phyloP scores from a whole-genome alignment of 2,888 invertebrate genomes.

The Pocota personata region DNA sequence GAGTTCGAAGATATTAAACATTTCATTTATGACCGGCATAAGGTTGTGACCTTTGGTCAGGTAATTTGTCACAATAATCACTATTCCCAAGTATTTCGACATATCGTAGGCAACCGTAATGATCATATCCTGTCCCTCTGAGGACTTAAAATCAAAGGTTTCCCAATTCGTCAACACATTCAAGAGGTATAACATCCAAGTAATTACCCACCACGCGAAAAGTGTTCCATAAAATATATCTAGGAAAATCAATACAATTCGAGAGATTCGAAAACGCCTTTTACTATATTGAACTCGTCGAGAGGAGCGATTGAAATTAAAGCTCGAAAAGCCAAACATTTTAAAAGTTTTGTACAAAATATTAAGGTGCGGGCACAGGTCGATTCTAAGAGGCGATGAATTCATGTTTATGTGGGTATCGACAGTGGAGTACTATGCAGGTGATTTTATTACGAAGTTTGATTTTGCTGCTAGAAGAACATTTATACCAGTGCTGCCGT shows the following conservation, averaged over 20 bases:
- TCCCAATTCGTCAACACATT: background rate
- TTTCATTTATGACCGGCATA: no score
- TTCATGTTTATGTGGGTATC: no score
- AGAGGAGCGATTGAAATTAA: background rate
- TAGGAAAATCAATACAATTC: background rate
- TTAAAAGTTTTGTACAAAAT: background rate
- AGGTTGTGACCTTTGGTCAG: no score
- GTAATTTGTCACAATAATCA: no score
- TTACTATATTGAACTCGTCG: background rate
- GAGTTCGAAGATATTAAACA: no score
- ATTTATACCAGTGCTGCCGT: no score
- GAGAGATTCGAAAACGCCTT: background rate
- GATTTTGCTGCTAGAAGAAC: no score
- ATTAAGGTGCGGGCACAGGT: background rate
- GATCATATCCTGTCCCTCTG: background rate
- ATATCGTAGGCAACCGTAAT: no score
- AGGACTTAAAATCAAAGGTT: background rate
- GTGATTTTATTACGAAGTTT: no score
- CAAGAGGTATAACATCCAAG: background rate
- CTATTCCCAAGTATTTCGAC: no score
- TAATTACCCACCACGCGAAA: background rate
- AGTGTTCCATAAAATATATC: background rate
- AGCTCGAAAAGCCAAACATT: background rate
- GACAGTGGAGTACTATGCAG: no score
- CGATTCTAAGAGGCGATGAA: background rate